phyloP scores from a whole-genome alignment of 2,888 invertebrate species.

The Polietes domitor region DNA sequence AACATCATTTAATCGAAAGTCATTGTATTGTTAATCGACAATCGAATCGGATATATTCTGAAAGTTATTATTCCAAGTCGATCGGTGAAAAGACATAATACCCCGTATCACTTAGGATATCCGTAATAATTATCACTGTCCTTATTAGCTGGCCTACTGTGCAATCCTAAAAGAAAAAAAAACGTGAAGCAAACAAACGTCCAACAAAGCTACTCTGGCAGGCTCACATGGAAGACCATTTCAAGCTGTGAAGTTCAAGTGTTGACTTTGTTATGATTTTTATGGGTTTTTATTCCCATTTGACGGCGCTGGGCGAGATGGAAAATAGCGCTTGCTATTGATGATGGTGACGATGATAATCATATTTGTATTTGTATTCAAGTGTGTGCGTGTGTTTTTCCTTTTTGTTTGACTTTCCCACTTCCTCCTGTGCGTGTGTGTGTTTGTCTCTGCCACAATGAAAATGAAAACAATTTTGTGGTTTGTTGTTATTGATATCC shows the following conservation, averaged over 20 bases:
- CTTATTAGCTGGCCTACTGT: too few relatives aligned
- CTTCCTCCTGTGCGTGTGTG: neutral
- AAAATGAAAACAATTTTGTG: constrained; percentile 47
- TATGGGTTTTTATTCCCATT: constrained; percentile 59
- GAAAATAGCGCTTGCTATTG: neutral
- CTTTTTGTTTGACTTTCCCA: neutral
- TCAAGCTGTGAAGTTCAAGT: constrained; percentile 75
- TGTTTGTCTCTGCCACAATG: neutral
- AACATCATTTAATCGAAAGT: too few relatives aligned
- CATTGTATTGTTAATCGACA: too few relatives aligned
- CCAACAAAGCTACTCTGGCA: neutral
- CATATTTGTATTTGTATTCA: too few relatives aligned
- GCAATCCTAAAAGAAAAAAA: constrained; percentile 10
- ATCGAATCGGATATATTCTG: too few relatives aligned
- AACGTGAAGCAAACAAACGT: neutral
- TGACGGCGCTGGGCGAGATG: constrained; percentile 2
- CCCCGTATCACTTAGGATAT: too few relatives aligned
- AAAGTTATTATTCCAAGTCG: too few relatives aligned
- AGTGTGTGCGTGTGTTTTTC: too few relatives aligned
- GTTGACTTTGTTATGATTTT: constrained; percentile 71
- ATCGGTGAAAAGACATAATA: too few relatives aligned
- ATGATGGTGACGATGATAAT: constrained; percentile 43
- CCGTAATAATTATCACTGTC: too few relatives aligned
- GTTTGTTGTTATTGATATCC: constrained; percentile 47
- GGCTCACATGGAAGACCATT: constrained; percentile 28